phyloP scores from a whole-genome alignment of 2,113 vertebrate genomes.

The Eulemur macaco region DNA sequence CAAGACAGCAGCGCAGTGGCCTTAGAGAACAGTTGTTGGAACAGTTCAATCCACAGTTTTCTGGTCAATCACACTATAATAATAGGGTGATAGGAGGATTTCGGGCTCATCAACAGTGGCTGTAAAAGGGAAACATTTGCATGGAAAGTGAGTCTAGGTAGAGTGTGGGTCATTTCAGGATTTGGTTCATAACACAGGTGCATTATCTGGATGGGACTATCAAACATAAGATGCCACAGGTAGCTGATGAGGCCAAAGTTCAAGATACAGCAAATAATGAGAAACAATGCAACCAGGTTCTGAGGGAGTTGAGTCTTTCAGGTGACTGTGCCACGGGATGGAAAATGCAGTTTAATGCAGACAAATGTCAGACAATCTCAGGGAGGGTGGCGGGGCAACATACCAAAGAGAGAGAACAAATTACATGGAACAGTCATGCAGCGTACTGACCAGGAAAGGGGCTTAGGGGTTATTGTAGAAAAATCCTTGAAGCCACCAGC shows the following conservation, averaged over 20 bases:
- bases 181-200: conserved; percentile 38
- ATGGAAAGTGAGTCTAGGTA: background rate
- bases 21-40: conserved; percentile 46
- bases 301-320: conserved; percentile 34
- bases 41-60: conserved; percentile 15
- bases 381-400: conserved; percentile 59
- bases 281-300: conserved; percentile 1
- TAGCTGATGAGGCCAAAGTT: conserved; percentile 73
- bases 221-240: conserved; percentile 56
- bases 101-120: conserved; percentile 54
- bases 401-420: conserved; percentile 71
- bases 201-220: conserved; percentile 36
- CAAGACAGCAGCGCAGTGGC: conserved; percentile 72
- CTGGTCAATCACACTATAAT: conserved; percentile 42
- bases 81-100: background rate
- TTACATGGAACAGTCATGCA: conserved; percentile 76
- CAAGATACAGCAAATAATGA: conserved; percentile 41
- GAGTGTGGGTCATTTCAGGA: background rate
- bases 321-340: conserved; percentile 44
- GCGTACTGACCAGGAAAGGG: conserved; percentile 75
- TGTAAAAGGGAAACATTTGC: background rate
- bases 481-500: conserved; percentile 81
- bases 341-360: conserved; percentile 38
- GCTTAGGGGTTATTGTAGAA: conserved; percentile 75
- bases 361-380: conserved; percentile 46